phyloP scores from a whole-genome alignment of 2,113 vertebrate genomes.

The Brienomyrus longianalis region DNA sequence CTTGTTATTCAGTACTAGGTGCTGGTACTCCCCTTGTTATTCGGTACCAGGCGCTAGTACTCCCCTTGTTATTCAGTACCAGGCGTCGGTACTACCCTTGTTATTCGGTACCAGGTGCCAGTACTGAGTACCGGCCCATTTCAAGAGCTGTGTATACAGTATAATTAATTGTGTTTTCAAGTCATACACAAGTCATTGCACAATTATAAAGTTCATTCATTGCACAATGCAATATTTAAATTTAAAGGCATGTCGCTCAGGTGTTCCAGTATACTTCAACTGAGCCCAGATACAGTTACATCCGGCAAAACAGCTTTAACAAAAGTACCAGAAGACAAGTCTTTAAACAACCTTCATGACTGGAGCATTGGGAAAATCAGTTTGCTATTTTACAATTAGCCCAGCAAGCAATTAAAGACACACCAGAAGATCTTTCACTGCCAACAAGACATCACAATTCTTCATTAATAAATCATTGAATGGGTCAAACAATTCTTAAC shows the following conservation, averaged over 20 bases:
- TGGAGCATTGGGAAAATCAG: not conserved
- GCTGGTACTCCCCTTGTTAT: too few species aligned
- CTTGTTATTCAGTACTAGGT: too few species aligned
- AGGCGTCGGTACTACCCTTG: not conserved
- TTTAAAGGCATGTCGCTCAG: not conserved
- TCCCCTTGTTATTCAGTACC: not conserved
- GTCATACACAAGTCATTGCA: not conserved
- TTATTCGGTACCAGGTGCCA: not conserved
- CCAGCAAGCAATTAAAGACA: not conserved
- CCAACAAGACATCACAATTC: not conserved
- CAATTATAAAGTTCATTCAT: not conserved
- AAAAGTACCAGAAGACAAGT: not conserved
- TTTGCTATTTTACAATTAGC: not conserved
- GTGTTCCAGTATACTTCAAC: not conserved
- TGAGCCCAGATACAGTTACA: not conserved
- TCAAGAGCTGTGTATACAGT: not conserved
- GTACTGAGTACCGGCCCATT: not conserved
- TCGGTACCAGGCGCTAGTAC: too few species aligned
- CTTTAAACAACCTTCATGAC: not conserved
- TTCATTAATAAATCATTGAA: not conserved
- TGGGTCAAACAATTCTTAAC: not conserved
- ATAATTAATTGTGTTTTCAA: not conserved
- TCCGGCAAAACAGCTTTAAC: not conserved
- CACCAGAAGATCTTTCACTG: not conserved
- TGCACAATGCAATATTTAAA: not conserved